Evolutionary conservation across 1,140 invertebrate genomes (phyloP).

Genomic region (Tetraneura akinire): DNA sequence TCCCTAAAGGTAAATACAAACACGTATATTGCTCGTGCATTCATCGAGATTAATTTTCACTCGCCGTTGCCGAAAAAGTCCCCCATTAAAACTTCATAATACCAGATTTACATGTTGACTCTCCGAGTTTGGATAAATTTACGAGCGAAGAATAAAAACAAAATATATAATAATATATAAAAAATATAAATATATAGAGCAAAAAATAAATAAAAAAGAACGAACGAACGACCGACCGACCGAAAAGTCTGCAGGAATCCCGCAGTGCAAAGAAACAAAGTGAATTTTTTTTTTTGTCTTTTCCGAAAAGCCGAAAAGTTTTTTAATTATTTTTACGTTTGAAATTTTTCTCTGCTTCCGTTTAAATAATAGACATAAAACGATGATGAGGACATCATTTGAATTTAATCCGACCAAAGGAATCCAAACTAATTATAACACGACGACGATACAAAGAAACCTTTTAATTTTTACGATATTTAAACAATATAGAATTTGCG

Average conservation of each 20-base stretch:
- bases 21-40: not conserved
- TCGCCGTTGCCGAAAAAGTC: not conserved
- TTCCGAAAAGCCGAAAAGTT: too few relatives aligned
- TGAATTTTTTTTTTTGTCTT: not conserved
- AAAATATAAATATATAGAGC: not conserved
- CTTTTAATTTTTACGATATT: too few relatives aligned
- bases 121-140: not conserved
- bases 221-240: not conserved
- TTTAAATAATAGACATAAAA: too few relatives aligned
- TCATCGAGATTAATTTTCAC: constrained; percentile 40
- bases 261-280: not conserved
- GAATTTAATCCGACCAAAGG: too few relatives aligned
- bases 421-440: too few relatives aligned
- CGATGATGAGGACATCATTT: too few relatives aligned
- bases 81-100: constrained; percentile 50
- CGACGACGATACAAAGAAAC: too few relatives aligned
- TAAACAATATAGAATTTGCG: too few relatives aligned
- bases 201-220: not conserved
- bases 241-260: not conserved
- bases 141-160: not conserved
- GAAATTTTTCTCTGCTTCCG: too few relatives aligned
- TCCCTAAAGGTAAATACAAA: constrained; percentile 1
- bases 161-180: too few relatives aligned
- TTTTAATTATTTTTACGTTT: too few relatives aligned
- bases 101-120: constrained; percentile 20